Evolutionary conservation across 2,888 invertebrate genomes (phyloP).

Genomic region (Dicyrtoma fusca): DNA sequence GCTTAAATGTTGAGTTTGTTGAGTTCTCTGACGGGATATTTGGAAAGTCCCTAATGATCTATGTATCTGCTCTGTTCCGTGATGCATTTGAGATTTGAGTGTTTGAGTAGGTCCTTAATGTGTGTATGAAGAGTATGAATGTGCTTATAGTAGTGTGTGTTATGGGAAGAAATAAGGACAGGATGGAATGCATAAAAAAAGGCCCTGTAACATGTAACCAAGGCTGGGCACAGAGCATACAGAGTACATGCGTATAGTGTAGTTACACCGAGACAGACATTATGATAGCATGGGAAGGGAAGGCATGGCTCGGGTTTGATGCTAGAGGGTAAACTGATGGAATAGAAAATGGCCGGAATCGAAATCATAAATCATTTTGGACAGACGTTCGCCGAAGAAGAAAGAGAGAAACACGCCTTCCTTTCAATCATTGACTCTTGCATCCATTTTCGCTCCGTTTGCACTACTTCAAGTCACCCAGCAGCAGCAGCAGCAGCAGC

Average conservation of each 20-base stretch:
- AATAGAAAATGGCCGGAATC: conserved; percentile 57
- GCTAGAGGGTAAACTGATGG: conserved; percentile 50
- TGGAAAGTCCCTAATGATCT: no score
- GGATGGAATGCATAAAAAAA: neutral
- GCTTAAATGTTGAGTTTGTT: no score
- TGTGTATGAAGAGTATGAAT: neutral
- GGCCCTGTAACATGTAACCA: no score
- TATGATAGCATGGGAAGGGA: neutral
- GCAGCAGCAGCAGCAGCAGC: neutral
- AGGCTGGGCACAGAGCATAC: neutral
- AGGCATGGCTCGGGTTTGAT: conserved; percentile 19
- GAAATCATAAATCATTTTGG: conserved; percentile 56
- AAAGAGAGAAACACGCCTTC: conserved; percentile 53
- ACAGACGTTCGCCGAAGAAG: conserved; percentile 46
- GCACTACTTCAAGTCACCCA: conserved; percentile 10
- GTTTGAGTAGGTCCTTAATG: no score
- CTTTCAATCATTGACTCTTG: conserved; percentile 55
- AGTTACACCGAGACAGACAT: neutral
- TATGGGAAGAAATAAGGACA: no score
- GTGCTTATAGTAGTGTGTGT: neutral
- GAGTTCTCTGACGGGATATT: no score
- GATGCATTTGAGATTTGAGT: no score
- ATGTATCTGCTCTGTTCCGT: no score
- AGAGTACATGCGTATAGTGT: no score
- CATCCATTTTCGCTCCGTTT: conserved; percentile 48